Evolutionary conservation across 2,888 invertebrate genomes (phyloP).

Genomic region (Nematopogon swammerdamellus): DNA sequence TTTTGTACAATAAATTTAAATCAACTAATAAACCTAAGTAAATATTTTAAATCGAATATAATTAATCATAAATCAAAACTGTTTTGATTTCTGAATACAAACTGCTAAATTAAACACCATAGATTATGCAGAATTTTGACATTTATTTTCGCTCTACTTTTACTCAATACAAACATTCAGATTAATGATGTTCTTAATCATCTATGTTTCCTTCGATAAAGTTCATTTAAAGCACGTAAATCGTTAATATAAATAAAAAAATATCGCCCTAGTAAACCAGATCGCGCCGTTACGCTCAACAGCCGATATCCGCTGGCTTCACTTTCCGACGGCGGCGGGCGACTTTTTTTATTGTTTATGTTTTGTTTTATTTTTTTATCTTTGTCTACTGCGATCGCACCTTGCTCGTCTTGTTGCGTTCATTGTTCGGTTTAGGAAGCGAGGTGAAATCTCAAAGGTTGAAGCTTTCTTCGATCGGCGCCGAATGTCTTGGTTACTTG

Average conservation of each 20-base stretch:
- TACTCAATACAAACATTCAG: no score
- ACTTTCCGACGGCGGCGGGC: constrained; percentile 18
- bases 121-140: no score
- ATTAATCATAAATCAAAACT: no score
- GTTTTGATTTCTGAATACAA: no score
- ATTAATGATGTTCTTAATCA: no score
- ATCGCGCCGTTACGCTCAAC: constrained; percentile 24
- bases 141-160: no score
- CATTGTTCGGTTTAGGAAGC: neutral
- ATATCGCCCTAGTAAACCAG: constrained; percentile 39
- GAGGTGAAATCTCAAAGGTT: neutral
- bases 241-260: neutral
- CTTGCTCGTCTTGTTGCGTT: neutral
- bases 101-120: no score
- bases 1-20: no score
- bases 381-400: neutral
- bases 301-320: constrained; percentile 20
- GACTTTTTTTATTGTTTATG: constrained; percentile 26
- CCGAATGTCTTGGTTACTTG: neutral
- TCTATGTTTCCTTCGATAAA: no score
- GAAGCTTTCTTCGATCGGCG: neutral
- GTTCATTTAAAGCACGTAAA: no score
- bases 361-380: neutral
- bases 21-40: no score
- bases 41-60: no score